Evolutionary conservation across 2,113 vertebrate species (phyloP), one percentile per base, ranked within the genome.

Genomic region (Boleophthalmus pectinirostris): DNA sequence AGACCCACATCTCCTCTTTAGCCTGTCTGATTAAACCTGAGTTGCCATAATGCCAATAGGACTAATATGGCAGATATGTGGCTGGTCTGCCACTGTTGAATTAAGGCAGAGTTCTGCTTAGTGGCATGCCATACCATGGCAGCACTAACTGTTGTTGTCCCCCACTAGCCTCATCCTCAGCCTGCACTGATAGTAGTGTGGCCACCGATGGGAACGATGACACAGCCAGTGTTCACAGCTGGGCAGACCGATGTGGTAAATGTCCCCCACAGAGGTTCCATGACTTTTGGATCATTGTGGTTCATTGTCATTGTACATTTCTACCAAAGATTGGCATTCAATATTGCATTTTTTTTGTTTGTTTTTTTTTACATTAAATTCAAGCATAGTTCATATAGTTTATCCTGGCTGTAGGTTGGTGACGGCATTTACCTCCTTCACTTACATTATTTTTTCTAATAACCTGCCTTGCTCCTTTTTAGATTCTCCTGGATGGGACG

Each of bases 401-500:
- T 35, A n/a, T 15, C 7, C 33, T 38, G 33, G 33, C 24, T 13
- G n/a, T 56, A 66, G 66, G 11, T 3, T 67, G 6, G 9, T 69
- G 21, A 68, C 23, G 63, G 38, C 65, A 60, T 60, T 64, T 64
- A 20, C 14, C n/a, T 38, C 13, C 7, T 24, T 4, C 23, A 9
- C 4, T 2, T 29, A 29, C 29, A 4, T 2, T 29, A 29, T 10
- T 23, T 23, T 23, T 65, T 20, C 57, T 79, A 58, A 65, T 61
- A 68, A 45, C 13, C 11, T 23, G 23, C 24, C 77, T 15, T 60
- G 13, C 51, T 54, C 46, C 43, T 57, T 2, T 86, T 49, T 92
- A 96, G 93, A 94, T 75, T 90, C 90, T 75, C 80, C 93, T 63
- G 94, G 87, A 66, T 95, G 93, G 93, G 92, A 93, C 15, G 78